phyloP scores from a whole-genome alignment of 1,140 invertebrate genomes.

The Drosophila funebris region DNA sequence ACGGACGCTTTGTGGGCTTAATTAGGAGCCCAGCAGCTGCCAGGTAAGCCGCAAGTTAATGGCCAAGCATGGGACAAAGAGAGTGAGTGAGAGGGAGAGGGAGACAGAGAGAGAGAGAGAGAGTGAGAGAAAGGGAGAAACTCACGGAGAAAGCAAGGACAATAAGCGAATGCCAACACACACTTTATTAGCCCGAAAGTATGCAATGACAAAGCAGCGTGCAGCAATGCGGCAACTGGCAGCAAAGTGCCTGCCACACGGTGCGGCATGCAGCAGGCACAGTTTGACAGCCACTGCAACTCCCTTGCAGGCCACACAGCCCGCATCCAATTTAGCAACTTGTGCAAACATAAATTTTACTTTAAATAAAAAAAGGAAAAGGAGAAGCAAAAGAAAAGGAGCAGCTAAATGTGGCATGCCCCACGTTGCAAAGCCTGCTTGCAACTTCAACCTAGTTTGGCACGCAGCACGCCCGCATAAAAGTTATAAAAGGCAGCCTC shows the following conservation, averaged over 20 bases:
- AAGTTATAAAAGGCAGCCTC: slow-evolving; percentile 34
- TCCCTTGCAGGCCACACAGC: no score
- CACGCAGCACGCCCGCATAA: slow-evolving; percentile 42
- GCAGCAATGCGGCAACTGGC: slow-evolving; percentile 60
- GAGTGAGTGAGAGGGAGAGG: not conserved
- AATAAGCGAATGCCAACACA: slow-evolving; percentile 13
- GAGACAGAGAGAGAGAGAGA: not conserved
- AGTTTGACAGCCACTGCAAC: slow-evolving; percentile 24
- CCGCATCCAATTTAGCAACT: slow-evolving; percentile 70
- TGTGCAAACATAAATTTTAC: slow-evolving; percentile 62
- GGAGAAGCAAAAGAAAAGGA: no score
- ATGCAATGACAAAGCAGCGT: slow-evolving; percentile 53
- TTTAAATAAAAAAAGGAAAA: slow-evolving; percentile 31
- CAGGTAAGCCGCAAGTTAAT: slow-evolving; percentile 9
- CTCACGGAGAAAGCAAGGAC: not conserved
- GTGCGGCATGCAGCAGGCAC: slow-evolving; percentile 3
- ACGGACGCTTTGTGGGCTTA: slow-evolving; percentile 12
- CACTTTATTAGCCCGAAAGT: slow-evolving; percentile 67
- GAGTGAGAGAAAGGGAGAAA: not conserved
- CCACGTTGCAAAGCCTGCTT: slow-evolving; percentile 18
- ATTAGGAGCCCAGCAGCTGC: slow-evolving; percentile 42
- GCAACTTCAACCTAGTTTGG: slow-evolving; percentile 64
- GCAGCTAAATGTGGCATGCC: slow-evolving; percentile 15
- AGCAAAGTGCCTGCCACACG: no score
- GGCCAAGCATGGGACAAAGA: not conserved